Conservation (phyloP, 2,797 vertebrate species). For the Xiphorhynchus erythropygius region DNA sequence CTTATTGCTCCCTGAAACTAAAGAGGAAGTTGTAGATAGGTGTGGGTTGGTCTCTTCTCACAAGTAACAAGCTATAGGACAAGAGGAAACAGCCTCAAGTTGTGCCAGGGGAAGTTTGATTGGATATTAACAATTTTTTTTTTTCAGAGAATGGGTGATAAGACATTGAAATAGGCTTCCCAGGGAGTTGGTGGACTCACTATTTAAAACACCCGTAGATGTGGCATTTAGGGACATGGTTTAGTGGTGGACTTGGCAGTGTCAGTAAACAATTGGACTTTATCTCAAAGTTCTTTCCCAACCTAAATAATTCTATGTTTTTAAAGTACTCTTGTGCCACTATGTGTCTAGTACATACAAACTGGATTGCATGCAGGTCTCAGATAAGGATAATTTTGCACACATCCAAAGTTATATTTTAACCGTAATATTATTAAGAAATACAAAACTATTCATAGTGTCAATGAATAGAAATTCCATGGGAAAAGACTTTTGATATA, state of each 20-base stretch:
- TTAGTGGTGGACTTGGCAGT: not conserved
- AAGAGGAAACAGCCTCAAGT: not conserved
- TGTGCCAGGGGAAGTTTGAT: not conserved
- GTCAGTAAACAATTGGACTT: not conserved
- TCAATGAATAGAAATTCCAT: not conserved
- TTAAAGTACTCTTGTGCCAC: not conserved
- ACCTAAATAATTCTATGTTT: not conserved
- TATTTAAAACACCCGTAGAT: not conserved
- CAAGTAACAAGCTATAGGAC: not conserved
- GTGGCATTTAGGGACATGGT: no score
- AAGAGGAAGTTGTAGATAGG: fast-evolving
- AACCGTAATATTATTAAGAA: not conserved
- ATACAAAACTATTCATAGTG: not conserved
- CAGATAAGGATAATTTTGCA: not conserved
- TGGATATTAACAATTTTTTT: not conserved
- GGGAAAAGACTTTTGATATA: not conserved
- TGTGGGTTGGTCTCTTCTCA: not conserved
- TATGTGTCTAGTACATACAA: not conserved
- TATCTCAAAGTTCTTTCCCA: not conserved
- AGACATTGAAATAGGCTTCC: not conserved
- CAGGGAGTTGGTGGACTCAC: not conserved
- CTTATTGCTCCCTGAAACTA: not conserved
- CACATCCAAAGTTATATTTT: not conserved
- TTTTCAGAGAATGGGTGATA: not conserved
- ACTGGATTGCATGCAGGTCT: not conserved